Evolutionary conservation across 2,113 vertebrate species (phyloP).

Genomic region (Gobiocypris rarus): DNA sequence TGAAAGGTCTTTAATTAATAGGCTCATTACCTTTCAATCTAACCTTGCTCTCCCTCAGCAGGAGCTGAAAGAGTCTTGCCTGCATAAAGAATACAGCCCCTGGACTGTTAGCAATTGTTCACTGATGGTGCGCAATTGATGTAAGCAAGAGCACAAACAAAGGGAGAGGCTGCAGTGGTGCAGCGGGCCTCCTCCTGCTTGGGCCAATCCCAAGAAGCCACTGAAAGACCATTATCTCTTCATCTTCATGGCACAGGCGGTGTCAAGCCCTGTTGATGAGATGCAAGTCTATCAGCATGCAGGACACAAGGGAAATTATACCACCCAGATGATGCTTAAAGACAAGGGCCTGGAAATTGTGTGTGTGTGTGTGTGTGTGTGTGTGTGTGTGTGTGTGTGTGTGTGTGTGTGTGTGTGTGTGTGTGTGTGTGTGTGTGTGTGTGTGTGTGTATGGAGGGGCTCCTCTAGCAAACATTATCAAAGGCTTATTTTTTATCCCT

Average conservation of each 20-base stretch:
- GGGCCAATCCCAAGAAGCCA: conserved; percentile 67
- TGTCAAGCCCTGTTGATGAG: conserved; percentile 60
- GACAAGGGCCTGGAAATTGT: conserved; percentile 28
- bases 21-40: conserved; percentile 82
- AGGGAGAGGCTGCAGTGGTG: conserved; percentile 63
- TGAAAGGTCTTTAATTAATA: conserved; percentile 81
- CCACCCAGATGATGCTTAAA: conserved; percentile 55
- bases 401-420: too few relatives aligned
- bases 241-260: conserved; percentile 62
- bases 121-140: conserved; percentile 68
- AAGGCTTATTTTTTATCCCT: conserved; percentile 48
- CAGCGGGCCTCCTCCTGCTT: conserved; percentile 70
- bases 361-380: conserved; percentile 1
- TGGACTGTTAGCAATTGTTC: conserved; percentile 70
- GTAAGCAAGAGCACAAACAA: conserved; percentile 68
- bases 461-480: conserved; percentile 28
- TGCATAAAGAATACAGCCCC: conserved; percentile 68
- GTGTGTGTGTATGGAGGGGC: too few relatives aligned
- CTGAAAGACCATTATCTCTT: conserved; percentile 67
- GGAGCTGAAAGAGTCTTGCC: conserved; percentile 70
- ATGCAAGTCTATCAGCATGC: conserved; percentile 64
- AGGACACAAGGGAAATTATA: conserved; percentile 68
- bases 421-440: too few relatives aligned
- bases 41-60: conserved; percentile 68
- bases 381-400: background rate